phyloP scores from a whole-genome alignment of 2,888 invertebrate species.

The Poecilobothrus nobilitatus region DNA sequence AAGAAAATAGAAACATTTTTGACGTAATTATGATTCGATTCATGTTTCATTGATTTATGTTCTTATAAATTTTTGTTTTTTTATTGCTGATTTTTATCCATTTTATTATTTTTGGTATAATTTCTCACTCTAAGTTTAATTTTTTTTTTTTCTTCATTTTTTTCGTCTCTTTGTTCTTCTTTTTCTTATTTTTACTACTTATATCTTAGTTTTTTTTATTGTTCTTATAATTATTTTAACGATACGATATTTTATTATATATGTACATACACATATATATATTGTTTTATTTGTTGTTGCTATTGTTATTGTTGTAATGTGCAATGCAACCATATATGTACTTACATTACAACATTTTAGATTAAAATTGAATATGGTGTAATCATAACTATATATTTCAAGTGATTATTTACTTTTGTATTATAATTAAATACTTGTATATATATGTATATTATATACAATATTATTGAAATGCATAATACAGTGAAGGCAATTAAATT shows the following conservation, averaged over 20 bases:
- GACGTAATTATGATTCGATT: not conserved
- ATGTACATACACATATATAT: not conserved
- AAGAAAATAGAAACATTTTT: not conserved
- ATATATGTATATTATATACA: too few relatives aligned
- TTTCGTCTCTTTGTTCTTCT: too few relatives aligned
- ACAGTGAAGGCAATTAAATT: too few relatives aligned
- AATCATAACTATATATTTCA: not conserved
- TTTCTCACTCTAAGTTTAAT: too few relatives aligned
- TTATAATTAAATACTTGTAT: too few relatives aligned
- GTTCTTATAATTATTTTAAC: not conserved
- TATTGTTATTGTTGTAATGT: too few relatives aligned
- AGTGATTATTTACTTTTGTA: not conserved
- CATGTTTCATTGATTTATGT: conserved; percentile 3
- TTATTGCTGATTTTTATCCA: not conserved
- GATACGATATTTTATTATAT: not conserved
- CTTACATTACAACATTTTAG: not conserved
- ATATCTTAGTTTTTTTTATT: not conserved
- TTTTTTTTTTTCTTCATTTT: too few relatives aligned
- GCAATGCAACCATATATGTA: not conserved
- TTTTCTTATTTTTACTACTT: too few relatives aligned
- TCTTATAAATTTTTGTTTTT: not conserved
- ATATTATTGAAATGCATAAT: too few relatives aligned
- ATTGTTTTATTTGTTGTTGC: too few relatives aligned
- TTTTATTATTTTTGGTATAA: too few relatives aligned
- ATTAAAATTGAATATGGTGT: not conserved